phyloP scores from a whole-genome alignment of 2,797 vertebrate genomes.

The Peromyscus attwateri region DNA sequence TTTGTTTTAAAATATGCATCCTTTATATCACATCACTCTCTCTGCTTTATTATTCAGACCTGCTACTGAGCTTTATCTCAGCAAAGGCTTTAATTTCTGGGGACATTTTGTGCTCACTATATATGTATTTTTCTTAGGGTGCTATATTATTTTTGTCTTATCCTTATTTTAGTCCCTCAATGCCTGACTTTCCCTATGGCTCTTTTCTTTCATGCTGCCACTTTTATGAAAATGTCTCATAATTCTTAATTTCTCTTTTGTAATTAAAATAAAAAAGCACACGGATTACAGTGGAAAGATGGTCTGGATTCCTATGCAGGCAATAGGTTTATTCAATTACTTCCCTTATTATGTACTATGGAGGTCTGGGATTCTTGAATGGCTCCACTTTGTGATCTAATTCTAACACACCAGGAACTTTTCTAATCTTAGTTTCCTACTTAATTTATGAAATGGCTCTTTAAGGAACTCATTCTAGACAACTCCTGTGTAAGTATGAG shows the following conservation, averaged over 20 bases:
- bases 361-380: background rate
- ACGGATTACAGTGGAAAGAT: background rate
- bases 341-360: background rate
- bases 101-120: background rate
- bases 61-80: constrained; percentile 11
- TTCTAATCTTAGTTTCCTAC: background rate
- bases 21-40: background rate
- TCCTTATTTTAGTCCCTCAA: background rate
- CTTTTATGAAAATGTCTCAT: constrained; percentile 27
- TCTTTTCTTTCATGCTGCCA: constrained; percentile 23
- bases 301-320: background rate
- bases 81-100: constrained; percentile 14
- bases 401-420: background rate
- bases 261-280: constrained; percentile 29
- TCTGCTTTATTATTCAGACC: background rate
- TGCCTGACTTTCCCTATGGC: background rate
- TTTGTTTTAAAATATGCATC: constrained; percentile 1
- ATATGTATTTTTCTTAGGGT: too few relatives aligned
- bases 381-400: background rate
- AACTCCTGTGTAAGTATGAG: background rate
- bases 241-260: constrained; percentile 20
- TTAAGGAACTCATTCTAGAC: background rate
- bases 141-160: background rate
- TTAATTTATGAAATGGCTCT: constrained; percentile 16
- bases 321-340: background rate